These are phyloP conservation scores for Guaruba guarouba DNA, from an alignment of 2,113 vertebrate species.

Conservation along the genomic window DNA sequence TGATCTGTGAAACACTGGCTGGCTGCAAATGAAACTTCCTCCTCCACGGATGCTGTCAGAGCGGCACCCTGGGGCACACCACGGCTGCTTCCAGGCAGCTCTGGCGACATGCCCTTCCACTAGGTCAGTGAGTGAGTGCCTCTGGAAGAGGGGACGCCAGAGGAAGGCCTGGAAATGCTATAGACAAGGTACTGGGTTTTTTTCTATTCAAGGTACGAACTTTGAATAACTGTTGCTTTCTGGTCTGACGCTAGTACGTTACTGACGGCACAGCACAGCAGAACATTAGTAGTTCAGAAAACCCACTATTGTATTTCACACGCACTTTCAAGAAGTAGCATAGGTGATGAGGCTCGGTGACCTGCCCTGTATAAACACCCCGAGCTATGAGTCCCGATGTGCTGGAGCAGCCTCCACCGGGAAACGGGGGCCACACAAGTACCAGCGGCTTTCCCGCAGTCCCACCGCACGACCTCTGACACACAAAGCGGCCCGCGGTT, in stretches of 20 bases:
- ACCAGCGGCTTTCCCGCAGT: accelerated
- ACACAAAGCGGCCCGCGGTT: not conserved
- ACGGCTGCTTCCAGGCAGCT: not conserved
- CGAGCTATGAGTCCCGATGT: not conserved
- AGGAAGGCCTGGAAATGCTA: not conserved
- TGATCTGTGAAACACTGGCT: not conserved
- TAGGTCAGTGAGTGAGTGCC: not conserved
- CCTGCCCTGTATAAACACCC: not conserved
- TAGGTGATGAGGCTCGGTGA: accelerated
- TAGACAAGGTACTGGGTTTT: too few species aligned
- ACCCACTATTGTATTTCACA: not conserved
- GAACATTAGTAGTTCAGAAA: not conserved
- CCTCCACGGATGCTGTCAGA: not conserved
- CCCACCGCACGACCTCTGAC: not conserved
- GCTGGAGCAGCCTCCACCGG: not conserved
- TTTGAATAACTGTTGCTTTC: not conserved
- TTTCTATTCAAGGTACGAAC: not conserved
- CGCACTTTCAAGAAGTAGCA: accelerated
- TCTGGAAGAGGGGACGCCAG: not conserved
- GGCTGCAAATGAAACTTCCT: not conserved
- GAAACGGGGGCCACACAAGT: not conserved
- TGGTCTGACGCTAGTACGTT: not conserved
- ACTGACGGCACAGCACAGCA: not conserved
- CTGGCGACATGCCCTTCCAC: not conserved
- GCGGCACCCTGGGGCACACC: not conserved